These are phyloP conservation scores for Miltochrista miniata DNA, from an alignment of 2,888 invertebrate species.

Conservation along the genomic window DNA sequence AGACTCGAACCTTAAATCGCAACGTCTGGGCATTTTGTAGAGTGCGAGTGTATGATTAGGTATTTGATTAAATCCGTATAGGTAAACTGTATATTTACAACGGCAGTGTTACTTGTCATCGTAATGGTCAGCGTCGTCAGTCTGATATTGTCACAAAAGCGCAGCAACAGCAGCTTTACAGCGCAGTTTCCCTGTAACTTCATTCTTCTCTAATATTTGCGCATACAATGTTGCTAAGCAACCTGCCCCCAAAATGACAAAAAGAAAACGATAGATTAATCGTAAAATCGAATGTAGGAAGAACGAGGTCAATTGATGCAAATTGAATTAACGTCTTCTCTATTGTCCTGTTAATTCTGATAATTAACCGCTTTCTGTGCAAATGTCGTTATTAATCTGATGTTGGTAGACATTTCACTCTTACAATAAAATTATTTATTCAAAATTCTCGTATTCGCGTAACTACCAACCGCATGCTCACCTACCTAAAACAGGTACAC, in stretches of 20 bases:
- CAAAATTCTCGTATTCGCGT: neutral
- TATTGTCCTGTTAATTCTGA: conserved; percentile 35
- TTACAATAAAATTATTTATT: neutral
- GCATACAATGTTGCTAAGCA: conserved; percentile 59
- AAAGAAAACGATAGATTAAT: conserved; percentile 42
- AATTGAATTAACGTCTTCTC: conserved; percentile 47
- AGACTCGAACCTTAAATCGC: no score
- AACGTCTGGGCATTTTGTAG: no score
- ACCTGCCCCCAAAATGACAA: conserved; percentile 48
- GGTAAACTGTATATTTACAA: no score
- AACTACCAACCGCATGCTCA: neutral
- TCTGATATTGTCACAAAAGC: conserved; percentile 20
- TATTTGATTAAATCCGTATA: no score
- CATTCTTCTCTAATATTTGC: conserved; percentile 47
- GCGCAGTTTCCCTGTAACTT: conserved; percentile 36
- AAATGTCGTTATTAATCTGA: conserved; percentile 31
- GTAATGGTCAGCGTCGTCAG: no score
- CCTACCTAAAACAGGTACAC: neutral
- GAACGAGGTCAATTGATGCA: conserved; percentile 43
- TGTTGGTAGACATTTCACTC: conserved; percentile 24
- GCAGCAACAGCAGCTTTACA: conserved; percentile 29
- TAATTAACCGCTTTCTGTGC: conserved; percentile 44
- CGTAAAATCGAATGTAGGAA: conserved; percentile 32
- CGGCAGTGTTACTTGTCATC: no score
- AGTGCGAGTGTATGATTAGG: no score